phyloP scores from a whole-genome alignment of 2,113 vertebrate genomes.

The Hymenochirus boettgeri region DNA sequence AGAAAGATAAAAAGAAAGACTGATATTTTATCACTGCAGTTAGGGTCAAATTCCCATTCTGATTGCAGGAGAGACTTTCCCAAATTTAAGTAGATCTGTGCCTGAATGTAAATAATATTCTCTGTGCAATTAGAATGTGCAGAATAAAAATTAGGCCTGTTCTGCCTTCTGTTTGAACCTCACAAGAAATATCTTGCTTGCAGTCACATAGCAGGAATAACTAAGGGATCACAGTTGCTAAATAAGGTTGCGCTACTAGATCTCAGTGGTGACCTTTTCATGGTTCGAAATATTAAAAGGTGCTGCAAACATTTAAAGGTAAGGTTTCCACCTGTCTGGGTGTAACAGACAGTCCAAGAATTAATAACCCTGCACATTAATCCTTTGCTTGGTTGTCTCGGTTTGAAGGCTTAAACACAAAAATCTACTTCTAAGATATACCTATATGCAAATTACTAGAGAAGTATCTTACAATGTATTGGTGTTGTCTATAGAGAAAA shows the following conservation, averaged over 20 bases:
- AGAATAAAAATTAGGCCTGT: neutral
- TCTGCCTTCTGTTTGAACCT: conserved; percentile 3
- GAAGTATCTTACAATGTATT: too few species aligned
- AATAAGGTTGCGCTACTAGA: conserved; percentile 17
- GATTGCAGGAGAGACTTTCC: too few species aligned
- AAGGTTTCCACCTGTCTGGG: too few species aligned
- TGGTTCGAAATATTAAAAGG: conserved; percentile 9
- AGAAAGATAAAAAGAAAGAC: neutral
- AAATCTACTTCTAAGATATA: too few species aligned
- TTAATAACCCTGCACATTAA: too few species aligned
- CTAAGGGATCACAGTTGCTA: conserved; percentile 29
- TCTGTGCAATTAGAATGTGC: neutral
- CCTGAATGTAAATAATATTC: neutral
- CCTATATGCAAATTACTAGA: too few species aligned
- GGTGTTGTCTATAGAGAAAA: too few species aligned
- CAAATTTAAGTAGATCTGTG: conserved; percentile 18
- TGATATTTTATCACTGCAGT: neutral
- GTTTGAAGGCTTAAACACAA: too few species aligned
- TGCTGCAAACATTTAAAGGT: too few species aligned
- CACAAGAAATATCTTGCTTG: conserved; percentile 20
- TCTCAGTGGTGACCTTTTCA: conserved; percentile 23
- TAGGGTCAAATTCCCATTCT: neutral
- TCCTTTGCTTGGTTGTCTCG: too few species aligned
- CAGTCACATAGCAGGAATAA: conserved; percentile 35
- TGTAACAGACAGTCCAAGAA: too few species aligned